A percentile compares a stretch with the other conserved stretches of the same genome.
Conservation (phyloP, 2,113 vertebrate genomes). For the Toxotes chatareus region DNA sequence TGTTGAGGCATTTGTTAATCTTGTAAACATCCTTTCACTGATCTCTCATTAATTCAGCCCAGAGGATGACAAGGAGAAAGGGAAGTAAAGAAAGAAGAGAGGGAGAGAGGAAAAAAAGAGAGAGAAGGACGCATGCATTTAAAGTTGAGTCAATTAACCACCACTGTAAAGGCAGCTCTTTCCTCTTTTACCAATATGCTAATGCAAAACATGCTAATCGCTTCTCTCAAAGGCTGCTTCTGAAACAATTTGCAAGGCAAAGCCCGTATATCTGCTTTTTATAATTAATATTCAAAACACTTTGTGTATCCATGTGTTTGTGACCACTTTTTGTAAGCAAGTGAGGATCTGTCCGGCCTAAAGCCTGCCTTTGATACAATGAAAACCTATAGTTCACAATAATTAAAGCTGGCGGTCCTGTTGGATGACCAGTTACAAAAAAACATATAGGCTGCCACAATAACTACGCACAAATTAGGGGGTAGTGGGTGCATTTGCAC, state of each 20-base stretch:
- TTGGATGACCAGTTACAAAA: background rate
- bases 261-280: slow-evolving; percentile 11
- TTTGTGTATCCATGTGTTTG: slow-evolving; percentile 12
- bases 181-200: slow-evolving; percentile 57
- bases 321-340: slow-evolving; percentile 8
- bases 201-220: slow-evolving; percentile 40
- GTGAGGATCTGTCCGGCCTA: background rate
- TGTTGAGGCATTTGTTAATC: slow-evolving; percentile 74
- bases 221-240: slow-evolving; percentile 28
- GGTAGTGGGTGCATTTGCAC: background rate
- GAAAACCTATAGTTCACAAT: background rate
- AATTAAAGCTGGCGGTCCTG: background rate
- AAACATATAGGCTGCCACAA: background rate
- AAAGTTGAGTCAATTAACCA: slow-evolving; percentile 59
- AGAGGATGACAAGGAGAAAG: slow-evolving; percentile 53
- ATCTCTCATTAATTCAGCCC: slow-evolving; percentile 76
- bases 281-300: slow-evolving; percentile 24
- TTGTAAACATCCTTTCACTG: slow-evolving; percentile 77
- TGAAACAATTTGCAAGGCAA: slow-evolving; percentile 31
- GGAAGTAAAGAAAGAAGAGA: slow-evolving; percentile 13
- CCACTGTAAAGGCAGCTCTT: slow-evolving; percentile 35
- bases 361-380: background rate
- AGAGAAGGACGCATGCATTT: slow-evolving; percentile 28
- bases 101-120: background rate
- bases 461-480: background rate